Conservation (phyloP, 1,140 invertebrate genomes). For the Hirudo medicinalis region DNA sequence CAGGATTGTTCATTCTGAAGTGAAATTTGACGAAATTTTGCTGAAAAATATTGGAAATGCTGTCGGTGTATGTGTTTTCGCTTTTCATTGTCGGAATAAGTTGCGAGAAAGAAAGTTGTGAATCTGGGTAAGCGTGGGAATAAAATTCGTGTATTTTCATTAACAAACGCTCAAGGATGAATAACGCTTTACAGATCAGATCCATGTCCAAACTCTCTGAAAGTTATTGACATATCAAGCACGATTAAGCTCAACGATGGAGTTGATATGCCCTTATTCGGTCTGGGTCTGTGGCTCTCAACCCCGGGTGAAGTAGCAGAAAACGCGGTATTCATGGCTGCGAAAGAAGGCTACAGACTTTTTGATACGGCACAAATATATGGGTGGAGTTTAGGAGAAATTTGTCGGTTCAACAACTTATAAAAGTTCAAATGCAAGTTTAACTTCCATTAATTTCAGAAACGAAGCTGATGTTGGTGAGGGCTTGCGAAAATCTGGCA, state of each 20-base stretch:
- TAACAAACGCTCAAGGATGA: too few species aligned
- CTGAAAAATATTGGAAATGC: too few species aligned
- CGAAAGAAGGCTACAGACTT: slow-evolving; percentile 28
- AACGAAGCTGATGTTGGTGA: slow-evolving; percentile 30
- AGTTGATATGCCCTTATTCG: slow-evolving; percentile 28
- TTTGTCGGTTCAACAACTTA: background rate
- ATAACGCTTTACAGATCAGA: too few species aligned
- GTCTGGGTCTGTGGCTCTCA: slow-evolving; percentile 25
- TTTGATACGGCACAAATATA: slow-evolving; percentile 30
- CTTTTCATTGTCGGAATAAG: too few species aligned
- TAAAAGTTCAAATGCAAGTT: background rate
- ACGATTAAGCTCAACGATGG: slow-evolving; percentile 28
- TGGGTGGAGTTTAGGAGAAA: slow-evolving; percentile 22
- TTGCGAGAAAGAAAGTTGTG: too few species aligned
- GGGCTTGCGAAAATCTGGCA: slow-evolving; percentile 25
- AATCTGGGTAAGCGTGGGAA: too few species aligned
- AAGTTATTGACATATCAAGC: background rate
- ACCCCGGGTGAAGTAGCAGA: slow-evolving; percentile 6
- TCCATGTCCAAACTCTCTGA: too few species aligned
- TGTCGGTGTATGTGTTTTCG: too few species aligned
- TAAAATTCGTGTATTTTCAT: too few species aligned
- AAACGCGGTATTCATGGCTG: slow-evolving; percentile 20
- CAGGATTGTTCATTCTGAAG: too few species aligned
- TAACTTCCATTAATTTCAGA: slow-evolving; percentile 20
- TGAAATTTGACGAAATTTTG: too few species aligned